These are phyloP conservation scores for Notocelia uddmanniana DNA, from an alignment of 2,888 invertebrate species.

Conservation along the genomic window DNA sequence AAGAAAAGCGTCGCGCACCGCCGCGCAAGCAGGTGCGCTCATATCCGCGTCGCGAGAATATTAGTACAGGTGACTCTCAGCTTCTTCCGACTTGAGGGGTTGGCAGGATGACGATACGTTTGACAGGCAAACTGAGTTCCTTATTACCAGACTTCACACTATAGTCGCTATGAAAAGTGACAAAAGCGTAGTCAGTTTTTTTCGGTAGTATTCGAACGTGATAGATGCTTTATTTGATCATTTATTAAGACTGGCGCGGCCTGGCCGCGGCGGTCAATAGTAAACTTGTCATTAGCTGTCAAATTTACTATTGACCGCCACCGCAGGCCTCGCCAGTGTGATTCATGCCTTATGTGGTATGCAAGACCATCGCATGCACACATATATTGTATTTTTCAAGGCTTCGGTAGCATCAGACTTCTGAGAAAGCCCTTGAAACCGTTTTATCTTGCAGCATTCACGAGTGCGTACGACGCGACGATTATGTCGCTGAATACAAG, in stretches of 20 bases:
- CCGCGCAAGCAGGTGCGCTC: slow-evolving; percentile 11
- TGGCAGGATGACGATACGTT: background rate
- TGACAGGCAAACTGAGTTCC: background rate
- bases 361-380: too few species aligned
- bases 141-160: background rate
- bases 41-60: slow-evolving; percentile 28
- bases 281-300: too few species aligned
- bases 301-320: too few species aligned
- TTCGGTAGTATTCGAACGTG: background rate
- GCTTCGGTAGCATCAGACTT: background rate
- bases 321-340: too few species aligned
- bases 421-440: background rate
- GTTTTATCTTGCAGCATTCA: too few species aligned
- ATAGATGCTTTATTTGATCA: background rate
- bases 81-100: background rate
- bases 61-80: slow-evolving; percentile 24
- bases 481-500: too few species aligned
- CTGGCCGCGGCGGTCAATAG: too few species aligned
- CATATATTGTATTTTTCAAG: background rate
- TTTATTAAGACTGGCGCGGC: background rate
- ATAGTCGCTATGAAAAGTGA: background rate
- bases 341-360: too few species aligned
- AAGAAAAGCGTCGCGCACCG: slow-evolving; percentile 31
- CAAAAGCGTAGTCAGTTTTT: background rate
- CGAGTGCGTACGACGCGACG: too few species aligned